A percentile compares a stretch with the other conserved stretches of the same genome.
Evolutionary conservation across 2,113 vertebrate genomes (phyloP).

Genomic region (Tragelaphus scriptus): DNA sequence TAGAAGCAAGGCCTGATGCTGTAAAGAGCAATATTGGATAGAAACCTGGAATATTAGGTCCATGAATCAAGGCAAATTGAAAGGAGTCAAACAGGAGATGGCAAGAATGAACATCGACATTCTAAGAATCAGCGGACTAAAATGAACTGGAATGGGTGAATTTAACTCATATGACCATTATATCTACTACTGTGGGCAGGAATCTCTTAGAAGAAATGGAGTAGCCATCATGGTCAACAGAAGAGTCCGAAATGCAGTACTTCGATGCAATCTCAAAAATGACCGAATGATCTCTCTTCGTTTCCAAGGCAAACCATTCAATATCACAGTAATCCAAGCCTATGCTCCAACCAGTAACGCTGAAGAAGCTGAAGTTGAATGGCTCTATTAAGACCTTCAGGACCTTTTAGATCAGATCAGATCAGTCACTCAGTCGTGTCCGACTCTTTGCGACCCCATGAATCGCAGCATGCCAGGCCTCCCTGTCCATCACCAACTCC

Average conservation of each 20-base stretch:
- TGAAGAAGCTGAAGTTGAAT: not conserved
- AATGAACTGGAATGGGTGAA: too few relatives aligned
- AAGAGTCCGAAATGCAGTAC: not conserved
- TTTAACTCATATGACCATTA: not conserved
- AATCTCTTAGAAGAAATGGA: not conserved
- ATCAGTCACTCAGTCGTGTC: too few relatives aligned
- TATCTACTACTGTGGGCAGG: not conserved
- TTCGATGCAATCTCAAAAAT: not conserved
- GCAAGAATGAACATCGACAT: too few relatives aligned
- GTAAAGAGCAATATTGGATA: too few relatives aligned
- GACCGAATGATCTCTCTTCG: not conserved
- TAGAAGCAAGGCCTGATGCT: too few relatives aligned
- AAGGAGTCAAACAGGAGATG: too few relatives aligned
- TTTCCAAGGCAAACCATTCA: not conserved
- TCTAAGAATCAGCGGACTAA: too few relatives aligned
- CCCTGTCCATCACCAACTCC: too few relatives aligned
- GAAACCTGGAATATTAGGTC: too few relatives aligned
- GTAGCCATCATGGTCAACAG: not conserved
- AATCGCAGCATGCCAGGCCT: too few relatives aligned
- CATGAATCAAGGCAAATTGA: too few relatives aligned
- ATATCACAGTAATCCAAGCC: not conserved
- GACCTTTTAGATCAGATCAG: not conserved
- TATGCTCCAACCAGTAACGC: not conserved
- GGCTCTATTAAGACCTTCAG: not conserved
- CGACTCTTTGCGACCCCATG: too few relatives aligned